Percentiles rank a stretch among this genome's conserved stretches.
phyloP scores from a whole-genome alignment of 2,888 invertebrate species.

The Ferrisia virgata region DNA sequence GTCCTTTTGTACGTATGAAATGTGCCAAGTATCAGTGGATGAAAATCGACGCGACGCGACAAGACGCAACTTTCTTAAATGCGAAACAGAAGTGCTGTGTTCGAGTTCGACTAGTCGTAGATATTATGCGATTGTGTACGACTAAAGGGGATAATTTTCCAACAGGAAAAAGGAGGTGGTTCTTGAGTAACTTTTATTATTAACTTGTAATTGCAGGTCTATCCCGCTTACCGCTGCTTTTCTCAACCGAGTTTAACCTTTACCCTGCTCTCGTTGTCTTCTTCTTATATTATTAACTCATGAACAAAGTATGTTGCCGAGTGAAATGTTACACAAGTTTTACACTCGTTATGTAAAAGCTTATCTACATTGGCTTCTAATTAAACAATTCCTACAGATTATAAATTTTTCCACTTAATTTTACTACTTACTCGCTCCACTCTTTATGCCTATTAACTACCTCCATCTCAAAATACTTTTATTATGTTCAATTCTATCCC shows the following conservation, averaged over 20 bases:
- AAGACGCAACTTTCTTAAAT: constrained; percentile 17
- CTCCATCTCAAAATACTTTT: not conserved
- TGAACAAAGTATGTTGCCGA: constrained; percentile 8
- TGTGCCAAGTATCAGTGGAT: no score
- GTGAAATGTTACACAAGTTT: constrained; percentile 24
- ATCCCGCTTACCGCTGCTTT: not conserved
- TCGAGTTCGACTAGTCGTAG: no score
- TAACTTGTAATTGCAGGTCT: constrained; percentile 30
- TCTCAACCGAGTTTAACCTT: not conserved
- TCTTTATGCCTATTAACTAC: no score
- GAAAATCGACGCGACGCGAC: not conserved
- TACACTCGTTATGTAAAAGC: constrained; percentile 19
- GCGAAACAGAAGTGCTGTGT: constrained; percentile 3
- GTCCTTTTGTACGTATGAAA: no score
- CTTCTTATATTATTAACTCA: not conserved
- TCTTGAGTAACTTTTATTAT: constrained; percentile 32
- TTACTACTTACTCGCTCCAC: not conserved
- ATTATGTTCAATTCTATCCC: not conserved
- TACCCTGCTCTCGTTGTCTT: not conserved
- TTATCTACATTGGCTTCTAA: constrained; percentile 31
- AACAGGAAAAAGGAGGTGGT: constrained; percentile 28
- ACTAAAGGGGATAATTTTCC: constrained; percentile 28
- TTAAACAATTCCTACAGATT: constrained; percentile 20
- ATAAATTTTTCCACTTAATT: constrained; percentile 23
- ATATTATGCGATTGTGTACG: constrained; percentile 30